Evolutionary conservation across 2,888 invertebrate species (phyloP).

Genomic region (Hypomecis atomaria): DNA sequence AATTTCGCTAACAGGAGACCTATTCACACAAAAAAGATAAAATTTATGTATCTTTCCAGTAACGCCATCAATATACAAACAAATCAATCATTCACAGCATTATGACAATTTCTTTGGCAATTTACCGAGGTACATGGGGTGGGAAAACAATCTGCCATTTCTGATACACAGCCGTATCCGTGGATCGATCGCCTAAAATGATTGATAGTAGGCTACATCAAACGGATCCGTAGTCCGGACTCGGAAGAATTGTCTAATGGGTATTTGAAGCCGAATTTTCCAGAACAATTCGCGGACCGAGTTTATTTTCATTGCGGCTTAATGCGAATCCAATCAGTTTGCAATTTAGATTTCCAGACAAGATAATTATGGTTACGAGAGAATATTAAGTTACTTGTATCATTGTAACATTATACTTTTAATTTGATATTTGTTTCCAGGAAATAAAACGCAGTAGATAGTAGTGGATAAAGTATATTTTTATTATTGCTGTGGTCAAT

Average conservation of each 20-base stretch:
- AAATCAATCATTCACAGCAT: slow-evolving; percentile 36
- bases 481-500: too few species aligned
- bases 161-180: slow-evolving; percentile 41
- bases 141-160: slow-evolving; percentile 53
- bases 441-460: too few species aligned
- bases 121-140: slow-evolving; percentile 41
- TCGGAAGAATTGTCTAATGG: slow-evolving; percentile 35
- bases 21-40: background rate
- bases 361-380: slow-evolving; percentile 8
- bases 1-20: background rate
- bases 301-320: slow-evolving; percentile 30
- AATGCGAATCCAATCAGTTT: slow-evolving; percentile 24
- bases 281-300: slow-evolving; percentile 22
- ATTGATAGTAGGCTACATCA: slow-evolving; percentile 51
- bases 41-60: background rate
- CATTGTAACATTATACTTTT: too few species aligned
- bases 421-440: too few species aligned
- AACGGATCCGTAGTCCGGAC: slow-evolving; percentile 37
- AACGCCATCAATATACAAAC: slow-evolving; percentile 22
- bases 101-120: slow-evolving; percentile 41
- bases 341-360: slow-evolving; percentile 20
- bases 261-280: slow-evolving; percentile 34
- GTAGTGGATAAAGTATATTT: too few species aligned
- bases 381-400: background rate
- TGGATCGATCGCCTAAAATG: slow-evolving; percentile 50